Evolutionary conservation across 1,140 invertebrate genomes (phyloP), one percentile per base, ranked within the genome.

Genomic region (silkworm (Bombyx mori)): DNA sequence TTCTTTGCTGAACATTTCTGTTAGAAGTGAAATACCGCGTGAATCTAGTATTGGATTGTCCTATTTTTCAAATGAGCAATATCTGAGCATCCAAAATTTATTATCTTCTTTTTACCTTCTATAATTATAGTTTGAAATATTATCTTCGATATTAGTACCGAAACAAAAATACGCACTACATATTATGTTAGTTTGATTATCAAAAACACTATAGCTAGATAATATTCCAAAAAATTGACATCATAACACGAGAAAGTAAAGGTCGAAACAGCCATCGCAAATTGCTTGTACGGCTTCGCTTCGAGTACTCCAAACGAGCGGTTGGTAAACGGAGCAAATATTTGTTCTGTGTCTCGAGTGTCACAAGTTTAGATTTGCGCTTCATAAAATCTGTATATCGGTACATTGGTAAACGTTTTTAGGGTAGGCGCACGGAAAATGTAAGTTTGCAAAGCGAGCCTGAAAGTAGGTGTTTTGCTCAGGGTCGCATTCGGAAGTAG

Each of bases 241-340:
- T 18, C 18, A 7, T 22, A 46, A 58, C 45, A 54, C 18, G 42
- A 22, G 50, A 57, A 63, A 63, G 58, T 52, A 60, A 60, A 50
- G 57, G 56, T 62, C 52, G 63, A 60, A 58, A 66, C 56, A 60
- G 53, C 59, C 73, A 68, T 73, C 66, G 60, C 66, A 71, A 69
- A 71, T 71, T 64, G 70, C 67, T 73, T 60, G 61, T 58, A 65
- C 58, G 61, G 63, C 67, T 71, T 70, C 58, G 66, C 68, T 64
- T 68, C 69, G 68, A 76, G 78, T 77, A 73, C 69, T 71, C 71
- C 69, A 69, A 76, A 75, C 73, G 74, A 73, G 75, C 69, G 65
- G 48, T 61, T 66, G 65, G 69, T 72, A 75, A 82, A 72, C 69
- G 74, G 64, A 52, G 64, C 67, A 78, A 82, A 79, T 79, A 79